phyloP scores from a whole-genome alignment of 2,797 vertebrate genomes.

The Atherinosoma microstoma region DNA sequence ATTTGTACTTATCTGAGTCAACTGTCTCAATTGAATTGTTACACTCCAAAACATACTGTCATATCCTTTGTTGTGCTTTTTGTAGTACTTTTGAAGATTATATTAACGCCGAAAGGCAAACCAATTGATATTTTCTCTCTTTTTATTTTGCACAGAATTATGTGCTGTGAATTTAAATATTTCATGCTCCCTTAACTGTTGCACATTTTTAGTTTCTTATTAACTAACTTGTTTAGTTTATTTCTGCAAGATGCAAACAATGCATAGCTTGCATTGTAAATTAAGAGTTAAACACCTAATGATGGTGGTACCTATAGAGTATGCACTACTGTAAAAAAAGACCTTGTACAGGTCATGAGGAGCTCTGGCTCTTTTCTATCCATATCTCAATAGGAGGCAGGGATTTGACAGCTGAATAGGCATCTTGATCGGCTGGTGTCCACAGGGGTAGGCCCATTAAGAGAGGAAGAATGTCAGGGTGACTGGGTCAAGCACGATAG shows the following conservation, averaged over 20 bases:
- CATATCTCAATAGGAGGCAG: constrained; percentile 60
- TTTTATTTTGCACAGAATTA: neutral
- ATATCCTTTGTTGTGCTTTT: neutral
- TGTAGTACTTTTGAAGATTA: neutral
- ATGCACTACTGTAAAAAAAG: constrained; percentile 51
- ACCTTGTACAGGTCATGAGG: constrained; percentile 64
- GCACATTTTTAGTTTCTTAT: neutral
- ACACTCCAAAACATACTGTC: constrained; percentile 3
- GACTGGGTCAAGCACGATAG: constrained; percentile 66
- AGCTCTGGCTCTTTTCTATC: constrained; percentile 49
- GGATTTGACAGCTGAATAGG: constrained; percentile 72
- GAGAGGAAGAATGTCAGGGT: constrained; percentile 64
- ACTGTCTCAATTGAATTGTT: constrained; percentile 18
- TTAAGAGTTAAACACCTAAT: constrained; percentile 40
- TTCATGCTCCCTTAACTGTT: neutral
- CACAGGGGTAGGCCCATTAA: constrained; percentile 74
- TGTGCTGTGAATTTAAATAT: neutral
- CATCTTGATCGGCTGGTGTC: constrained; percentile 73
- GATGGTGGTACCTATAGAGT: constrained; percentile 27
- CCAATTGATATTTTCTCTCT: neutral
- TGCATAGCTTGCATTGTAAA: neutral
- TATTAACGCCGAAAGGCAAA: neutral
- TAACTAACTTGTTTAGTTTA: neutral
- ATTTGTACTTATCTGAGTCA: constrained; percentile 28
- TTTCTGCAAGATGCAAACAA: neutral